Base-by-base conservation (phyloP, 2,113 vertebrate genomes). In the Perca flavescens region DNA sequence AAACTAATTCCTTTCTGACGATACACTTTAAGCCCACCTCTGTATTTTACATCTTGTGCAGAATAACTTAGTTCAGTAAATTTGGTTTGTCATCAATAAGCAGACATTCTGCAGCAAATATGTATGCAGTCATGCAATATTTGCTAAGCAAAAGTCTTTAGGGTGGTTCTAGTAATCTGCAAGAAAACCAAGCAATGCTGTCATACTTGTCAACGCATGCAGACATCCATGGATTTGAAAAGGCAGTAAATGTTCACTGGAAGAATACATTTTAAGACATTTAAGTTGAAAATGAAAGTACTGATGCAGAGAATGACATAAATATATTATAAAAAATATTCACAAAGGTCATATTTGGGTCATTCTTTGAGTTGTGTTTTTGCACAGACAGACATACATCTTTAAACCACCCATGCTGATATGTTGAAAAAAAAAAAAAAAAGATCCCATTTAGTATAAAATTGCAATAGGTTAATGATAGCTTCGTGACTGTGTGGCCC, bases 401-500 rank as follows among this genome's bases (percentile, higher is more conserved):
- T 58, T 49, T 36, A 65, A 79, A 74, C 88, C 77, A 69, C 82
- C 56, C 77, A 88, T 50, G 14, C 22, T 64, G 80, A 70, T 52
- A 50, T 43, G 49, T 67, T 17, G 8, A 58, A 28, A 7, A 60
- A 52, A 66, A 82, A 65, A 64, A 73, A 83, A 65, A 50, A 56
- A 65, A 49, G 52, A 4, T 10, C 21, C 16, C 36, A 49, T 58
- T 50, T 81, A 77, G 69, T 73, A 68, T n/a, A 86, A 91, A 89
- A 67, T 68, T 74, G 66, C 76, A 46, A 67, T 49, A 54, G 80
- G 82, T 86, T 91, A 88, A 90, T 74, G 71, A 80, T 78, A 71
- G 83, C 64, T 82, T 40, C 56, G 71, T 57, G 86, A 66, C 75
- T 90, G 87, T 90, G 90, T 90, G 88, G 91, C 89, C 89, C 79